Evolutionary conservation across 2,888 invertebrate genomes (phyloP).

Genomic region (Incurvaria masculella): DNA sequence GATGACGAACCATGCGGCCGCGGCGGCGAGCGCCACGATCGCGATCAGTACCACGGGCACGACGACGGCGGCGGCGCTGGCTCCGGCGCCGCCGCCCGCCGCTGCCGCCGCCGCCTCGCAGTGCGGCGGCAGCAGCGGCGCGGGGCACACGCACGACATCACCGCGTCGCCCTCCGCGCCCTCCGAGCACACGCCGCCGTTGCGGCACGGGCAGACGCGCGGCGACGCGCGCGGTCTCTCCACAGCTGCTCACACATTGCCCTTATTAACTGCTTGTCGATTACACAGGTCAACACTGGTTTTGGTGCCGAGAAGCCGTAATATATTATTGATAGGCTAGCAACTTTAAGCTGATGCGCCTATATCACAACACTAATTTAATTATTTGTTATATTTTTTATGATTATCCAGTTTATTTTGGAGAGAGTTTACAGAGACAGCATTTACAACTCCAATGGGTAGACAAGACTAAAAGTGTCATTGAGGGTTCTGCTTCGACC

Average conservation of each 20-base stretch:
- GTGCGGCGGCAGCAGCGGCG: constrained; percentile 63
- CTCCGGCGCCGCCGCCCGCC: constrained; percentile 54
- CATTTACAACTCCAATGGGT: no score
- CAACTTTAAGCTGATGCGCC: no score
- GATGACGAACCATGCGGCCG: constrained; percentile 78
- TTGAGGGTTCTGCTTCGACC: no score
- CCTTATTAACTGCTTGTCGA: no score
- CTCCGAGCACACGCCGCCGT: constrained; percentile 74
- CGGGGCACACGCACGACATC: constrained; percentile 64
- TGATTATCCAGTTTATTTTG: no score
- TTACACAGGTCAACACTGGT: no score
- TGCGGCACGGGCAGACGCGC: constrained; percentile 78
- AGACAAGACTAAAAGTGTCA: no score
- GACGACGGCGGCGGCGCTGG: constrained; percentile 68
- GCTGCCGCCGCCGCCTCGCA: constrained; percentile 62
- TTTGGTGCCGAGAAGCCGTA: no score
- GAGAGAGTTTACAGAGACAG: no score
- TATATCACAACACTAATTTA: no score
- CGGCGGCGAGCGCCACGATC: constrained; percentile 67
- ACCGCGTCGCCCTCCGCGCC: constrained; percentile 42
- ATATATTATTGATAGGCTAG: no score
- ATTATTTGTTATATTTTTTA: no score
- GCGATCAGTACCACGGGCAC: constrained; percentile 80
- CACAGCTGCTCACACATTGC: constrained; percentile 53
- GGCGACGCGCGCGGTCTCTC: constrained; percentile 74